Base-by-base conservation (phyloP, 2,113 vertebrate species). In the Pelmatolapia mariae region DNA sequence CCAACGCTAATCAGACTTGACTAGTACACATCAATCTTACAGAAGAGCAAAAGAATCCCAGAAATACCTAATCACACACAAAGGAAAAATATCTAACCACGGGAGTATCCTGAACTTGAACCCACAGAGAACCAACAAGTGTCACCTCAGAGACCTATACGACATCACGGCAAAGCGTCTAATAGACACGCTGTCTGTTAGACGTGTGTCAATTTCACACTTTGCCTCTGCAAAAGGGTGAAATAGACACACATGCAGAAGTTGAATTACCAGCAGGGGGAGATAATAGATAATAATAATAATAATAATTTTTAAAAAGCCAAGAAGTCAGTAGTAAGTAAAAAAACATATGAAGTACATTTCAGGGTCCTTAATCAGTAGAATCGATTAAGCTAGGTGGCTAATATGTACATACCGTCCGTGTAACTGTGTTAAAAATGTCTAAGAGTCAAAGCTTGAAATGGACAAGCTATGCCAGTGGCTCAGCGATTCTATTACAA, bases 1-100 rank as follows among this genome's bases (percentile, higher is more conserved):
- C 53, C 79, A 52, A 54, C 4, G 19, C 12, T 61, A 24, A 79
- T 86, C 85, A 76, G 22, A 59, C 52, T 80, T 82, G 33, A 63
- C 33, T 36, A 47, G 33, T 24, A 81, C 33, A 80, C 29, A 63
- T 19, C 54, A 22, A 24, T 63, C 71, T 36, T 71, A 26, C 63
- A 52, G 43, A 53, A 31, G n/a, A 84, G 50, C 16, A 86, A 53
- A 19, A 54, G 24, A 31, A 88, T 57, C 53, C 19, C 45, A 36
- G 8, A 80, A 68, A 43, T 56, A 54, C n/a, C 10, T 13, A 19
- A 61, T 52, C 13, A 10, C 38, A 83, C 56, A 81, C 50, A 86
- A 56, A 83, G 22, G 63, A 26, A 57, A 18, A 22, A 47, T 47
- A 59, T 24, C 10, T 38, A 59, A 80, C 82, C 29, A 71, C 3